Evolutionary conservation across 2,888 invertebrate genomes (phyloP), one percentile per base, ranked within the genome.

Genomic region (Eutolmus rufibarbis): DNA sequence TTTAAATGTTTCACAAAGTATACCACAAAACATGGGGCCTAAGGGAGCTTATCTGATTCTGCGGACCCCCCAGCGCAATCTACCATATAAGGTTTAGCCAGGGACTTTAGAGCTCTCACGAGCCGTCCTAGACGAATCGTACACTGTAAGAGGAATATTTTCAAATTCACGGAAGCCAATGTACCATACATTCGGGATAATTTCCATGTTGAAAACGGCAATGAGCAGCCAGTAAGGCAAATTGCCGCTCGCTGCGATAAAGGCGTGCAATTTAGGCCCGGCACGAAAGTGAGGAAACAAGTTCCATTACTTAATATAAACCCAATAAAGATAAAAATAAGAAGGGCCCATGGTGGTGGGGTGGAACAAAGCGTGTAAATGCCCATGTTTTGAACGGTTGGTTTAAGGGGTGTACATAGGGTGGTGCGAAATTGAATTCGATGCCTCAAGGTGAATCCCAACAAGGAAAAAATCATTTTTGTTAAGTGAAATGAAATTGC

Each of bases 401-500:
- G 31, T 14, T 1, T 34, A 34, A 34, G 16, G 74, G 16, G 46
- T 23, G n/a, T n/a, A n/a, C 23, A 43, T 7, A 23, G 28, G 46
- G 23, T 28, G 28, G 43, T 74, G 74, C 74, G 85, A 85, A 85
- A 85, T 85, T 85, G 85, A 85, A 85, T 85, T 85, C 74, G 74
- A 40, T 74, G 85, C 85, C 85, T 85, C 74, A 85, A 85, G 85
- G 85, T 85, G 85, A 46, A 85, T 85, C 74, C 82, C 46, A 74
- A 43, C 57, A 57, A 82, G 66, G 37, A 82, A 74, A 85, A 74
- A 85, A 85, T 85, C 85, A 74, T 85, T 85, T 85, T 85, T 74
- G 85, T 85, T 85, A 85, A 85, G 85, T 85, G 85, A 85, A 85
- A 85, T 85, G 85, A 85, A 85, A 85, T 85, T 85, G 85, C 85